These are phyloP conservation scores for Myoxocephalus aenaeus DNA, from an alignment of 2,797 vertebrate genomes.

Conservation along the genomic window DNA sequence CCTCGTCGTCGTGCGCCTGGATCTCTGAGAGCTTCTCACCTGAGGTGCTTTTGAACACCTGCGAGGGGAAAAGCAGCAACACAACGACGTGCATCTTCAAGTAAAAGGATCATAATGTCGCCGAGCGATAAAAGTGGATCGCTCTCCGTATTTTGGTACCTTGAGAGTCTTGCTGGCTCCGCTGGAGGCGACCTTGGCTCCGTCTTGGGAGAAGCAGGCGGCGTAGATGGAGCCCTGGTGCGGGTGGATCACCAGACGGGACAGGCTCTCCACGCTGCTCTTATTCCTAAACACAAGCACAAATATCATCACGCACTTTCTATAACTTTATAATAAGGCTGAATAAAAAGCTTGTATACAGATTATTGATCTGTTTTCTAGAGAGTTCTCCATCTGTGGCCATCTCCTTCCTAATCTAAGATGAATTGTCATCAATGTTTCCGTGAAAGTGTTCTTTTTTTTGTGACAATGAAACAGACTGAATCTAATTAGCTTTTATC, in stretches of 20 bases:
- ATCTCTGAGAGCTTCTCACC: constrained; percentile 92
- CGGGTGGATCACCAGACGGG: constrained; percentile 92
- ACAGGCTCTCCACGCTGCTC: constrained; percentile 88
- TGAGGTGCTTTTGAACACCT: constrained; percentile 94
- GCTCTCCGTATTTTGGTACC: constrained; percentile 79
- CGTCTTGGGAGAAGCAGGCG: constrained; percentile 94
- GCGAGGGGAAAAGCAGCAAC: background rate
- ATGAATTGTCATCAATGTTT: background rate
- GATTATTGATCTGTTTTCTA: background rate
- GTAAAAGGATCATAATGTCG: background rate
- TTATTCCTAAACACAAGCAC: constrained; percentile 86
- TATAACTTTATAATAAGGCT: background rate
- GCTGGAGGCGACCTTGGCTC: constrained; percentile 92
- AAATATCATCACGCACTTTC: background rate
- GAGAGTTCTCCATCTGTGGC: background rate
- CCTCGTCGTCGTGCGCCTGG: constrained; percentile 92
- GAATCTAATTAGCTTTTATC: background rate
- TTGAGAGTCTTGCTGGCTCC: constrained; percentile 92
- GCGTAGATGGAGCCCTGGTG: constrained; percentile 93
- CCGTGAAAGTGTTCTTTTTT: background rate
- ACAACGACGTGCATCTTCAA: background rate
- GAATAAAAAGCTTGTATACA: background rate
- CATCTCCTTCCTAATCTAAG: background rate
- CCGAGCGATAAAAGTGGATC: background rate
- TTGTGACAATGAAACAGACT: no score